Base-by-base conservation (phyloP, 2,888 invertebrate species). In the Marronus borbonicus region DNA sequence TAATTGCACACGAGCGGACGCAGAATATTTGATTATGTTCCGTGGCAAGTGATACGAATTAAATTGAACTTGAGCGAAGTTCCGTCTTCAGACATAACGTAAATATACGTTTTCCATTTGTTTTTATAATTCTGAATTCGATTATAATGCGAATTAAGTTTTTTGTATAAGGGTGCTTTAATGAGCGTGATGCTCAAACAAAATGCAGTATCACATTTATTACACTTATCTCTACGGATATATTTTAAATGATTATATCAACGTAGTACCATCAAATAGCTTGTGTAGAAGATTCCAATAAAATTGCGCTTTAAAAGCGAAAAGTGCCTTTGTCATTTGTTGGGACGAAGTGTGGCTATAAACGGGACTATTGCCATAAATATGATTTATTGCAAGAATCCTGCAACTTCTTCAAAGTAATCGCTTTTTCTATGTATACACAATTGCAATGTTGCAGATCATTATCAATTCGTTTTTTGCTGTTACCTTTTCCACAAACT, bases 11-110 rank as follows among this genome's bases (percentile, higher is more conserved):
- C 72, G 72, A 72, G 72, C 60, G 60, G 60, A 60, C 60, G 60
- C 72, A 72, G 60, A 60, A 60, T 60, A 72, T 72, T 72, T 72
- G 72, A 70, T 72, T 72, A 72, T 44, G 70, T 55, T 36, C n/a
- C 55, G 31, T 3, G 49, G 55, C 31, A 55, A 39, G 44, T n/a
- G 31, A 68, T 20, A 7, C 0, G 12, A 50, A 68, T 68, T 49
- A 49, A 50, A 66, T 66, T 66, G 66, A 66, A 17, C 20, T 68
- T 68, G 28, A 50, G 36, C 49, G 49, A 49, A 68, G 49, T 68
- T 24, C 20, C 49, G 65, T 65, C 31, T 50, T 68, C 49, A 68
- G 50, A 68, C 49, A 28, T 20, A 3, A 36, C 50, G 50, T 50
- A 68, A 49, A 68, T 50, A 36, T 66, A 66, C 44, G 66, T 20